Base-by-base conservation (phyloP, 2,113 vertebrate genomes). In the Gnathonemus longibarbis region DNA sequence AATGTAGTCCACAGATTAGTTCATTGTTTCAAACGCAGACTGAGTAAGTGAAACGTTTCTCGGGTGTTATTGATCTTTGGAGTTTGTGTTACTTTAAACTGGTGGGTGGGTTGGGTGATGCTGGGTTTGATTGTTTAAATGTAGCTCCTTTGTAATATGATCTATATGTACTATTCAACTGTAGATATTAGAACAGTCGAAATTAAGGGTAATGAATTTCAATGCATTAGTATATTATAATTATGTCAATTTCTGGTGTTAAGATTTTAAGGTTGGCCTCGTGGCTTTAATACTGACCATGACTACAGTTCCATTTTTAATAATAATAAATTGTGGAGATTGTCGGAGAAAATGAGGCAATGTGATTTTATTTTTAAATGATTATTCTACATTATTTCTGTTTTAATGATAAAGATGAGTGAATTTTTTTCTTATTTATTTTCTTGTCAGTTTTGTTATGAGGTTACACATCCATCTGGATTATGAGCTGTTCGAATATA, bases 141-240 rank as follows among this genome's bases (percentile, higher is more conserved):
- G 95, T 94, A 95, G 95, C 96, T 95, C 95, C 95, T 96, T 96
- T 95, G 96, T 96, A 96, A 96, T 97, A 96, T 96, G 96, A 96
- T 96, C 94, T 96, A 95, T 95, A 95, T 86, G 83, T 70, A 96
- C 94, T 96, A 96, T 96, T 96, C 96, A 96, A 96, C 96, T 96
- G 96, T 96, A 97, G 96, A 97, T 97, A 96, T 95, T 97, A 97
- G 96, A 95, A 96, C 95, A 95, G 96, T 56, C 95, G 96, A 53
- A 96, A 96, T 96, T 96, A 94, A 97, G 96, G 95, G 95, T 93
- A 95, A 96, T 97, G 96, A 96, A 96, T 96, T 97, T 96, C 96
- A 96, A 96, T 97, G 95, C 96, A 96, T 96, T 95, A 96, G 96
- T 97, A 96, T 94, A 92, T 93, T 91, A 91, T 52, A 24, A 42